Conservation (phyloP, 2,888 invertebrate genomes). For the Drosophila meridionalis region DNA sequence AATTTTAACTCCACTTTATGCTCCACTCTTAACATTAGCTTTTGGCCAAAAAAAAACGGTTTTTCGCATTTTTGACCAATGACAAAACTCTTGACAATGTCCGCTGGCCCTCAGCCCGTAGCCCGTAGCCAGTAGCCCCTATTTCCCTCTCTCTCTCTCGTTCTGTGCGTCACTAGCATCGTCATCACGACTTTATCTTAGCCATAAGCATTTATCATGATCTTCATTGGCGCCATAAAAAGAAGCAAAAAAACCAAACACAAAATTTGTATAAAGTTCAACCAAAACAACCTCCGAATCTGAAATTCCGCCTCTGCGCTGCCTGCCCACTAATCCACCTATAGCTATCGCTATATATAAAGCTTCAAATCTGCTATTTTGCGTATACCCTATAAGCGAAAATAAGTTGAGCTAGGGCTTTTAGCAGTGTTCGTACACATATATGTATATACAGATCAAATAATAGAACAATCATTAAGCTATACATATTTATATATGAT, state of each 20-base stretch:
- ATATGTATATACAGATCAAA: background rate
- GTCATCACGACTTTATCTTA: constrained; percentile 46
- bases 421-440: too few species aligned
- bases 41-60: constrained; percentile 22
- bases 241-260: background rate
- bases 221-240: constrained; percentile 53
- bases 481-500: too few species aligned
- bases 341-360: constrained; percentile 7
- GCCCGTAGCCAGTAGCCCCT: background rate
- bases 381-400: constrained; percentile 29
- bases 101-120: constrained; percentile 24
- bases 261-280: constrained; percentile 1
- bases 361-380: constrained; percentile 14
- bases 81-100: constrained; percentile 65
- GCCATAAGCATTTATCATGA: constrained; percentile 55
- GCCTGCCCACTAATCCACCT: constrained; percentile 22
- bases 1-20: constrained; percentile 50
- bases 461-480: too few species aligned
- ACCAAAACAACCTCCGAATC: constrained; percentile 5
- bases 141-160: background rate
- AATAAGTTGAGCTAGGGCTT: background rate
- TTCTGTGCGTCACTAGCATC: constrained; percentile 51
- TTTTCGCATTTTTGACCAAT: constrained; percentile 60
- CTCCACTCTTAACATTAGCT: constrained; percentile 33
- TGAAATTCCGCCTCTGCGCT: constrained; percentile 20